A percentile compares a stretch with the other conserved stretches of the same genome.
Evolutionary conservation across 1,140 invertebrate genomes (phyloP).

Genomic region (Oppia nitens): DNA sequence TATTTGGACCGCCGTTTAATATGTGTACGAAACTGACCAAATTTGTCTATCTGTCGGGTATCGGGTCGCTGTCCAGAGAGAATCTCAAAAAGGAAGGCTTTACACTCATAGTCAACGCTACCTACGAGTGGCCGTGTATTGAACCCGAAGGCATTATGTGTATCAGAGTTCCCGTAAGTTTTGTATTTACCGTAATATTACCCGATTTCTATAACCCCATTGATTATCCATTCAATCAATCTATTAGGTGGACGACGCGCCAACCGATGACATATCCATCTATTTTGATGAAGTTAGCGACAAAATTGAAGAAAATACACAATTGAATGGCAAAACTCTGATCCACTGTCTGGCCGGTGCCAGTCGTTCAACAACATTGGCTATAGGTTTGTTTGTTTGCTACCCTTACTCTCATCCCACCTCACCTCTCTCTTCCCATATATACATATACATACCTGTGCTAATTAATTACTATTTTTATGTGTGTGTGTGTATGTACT

Average conservation of each 20-base stretch:
- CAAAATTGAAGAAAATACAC: neutral
- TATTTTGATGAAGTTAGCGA: slow-evolving; percentile 11
- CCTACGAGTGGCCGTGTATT: slow-evolving; percentile 1
- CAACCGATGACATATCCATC: neutral
- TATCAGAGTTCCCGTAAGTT: slow-evolving; percentile 4
- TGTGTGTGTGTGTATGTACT: too few species aligned
- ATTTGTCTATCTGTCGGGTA: slow-evolving; percentile 9
- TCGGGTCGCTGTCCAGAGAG: slow-evolving; percentile 5
- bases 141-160: slow-evolving; percentile 1
- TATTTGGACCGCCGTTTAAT: neutral
- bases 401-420: neutral
- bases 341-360: slow-evolving; percentile 81
- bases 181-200: neutral
- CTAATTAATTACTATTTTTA: too few species aligned
- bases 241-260: slow-evolving; percentile 12
- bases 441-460: too few species aligned
- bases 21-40: slow-evolving; percentile 6
- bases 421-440: neutral
- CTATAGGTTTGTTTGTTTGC: slow-evolving; percentile 31
- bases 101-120: slow-evolving; percentile 2
- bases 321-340: slow-evolving; percentile 26
- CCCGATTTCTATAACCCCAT: neutral
- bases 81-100: slow-evolving; percentile 1
- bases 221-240: too few species aligned
- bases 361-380: slow-evolving; percentile 62